phyloP scores from a whole-genome alignment of 2,113 vertebrate genomes.

The Mus spicilegus region DNA sequence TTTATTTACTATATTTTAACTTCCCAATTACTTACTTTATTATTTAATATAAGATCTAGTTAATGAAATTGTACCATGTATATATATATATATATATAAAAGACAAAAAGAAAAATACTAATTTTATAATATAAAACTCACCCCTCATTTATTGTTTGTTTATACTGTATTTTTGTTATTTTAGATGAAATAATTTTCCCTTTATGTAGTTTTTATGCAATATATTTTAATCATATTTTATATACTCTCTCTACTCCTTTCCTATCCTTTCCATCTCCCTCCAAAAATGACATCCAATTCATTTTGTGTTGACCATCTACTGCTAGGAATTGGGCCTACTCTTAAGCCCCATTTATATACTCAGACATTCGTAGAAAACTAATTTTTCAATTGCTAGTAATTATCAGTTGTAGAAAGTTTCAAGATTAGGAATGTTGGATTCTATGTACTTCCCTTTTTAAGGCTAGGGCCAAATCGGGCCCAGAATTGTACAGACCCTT shows the following conservation, averaged over 20 bases:
- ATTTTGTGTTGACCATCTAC: neutral
- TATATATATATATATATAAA: no score
- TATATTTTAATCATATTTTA: neutral
- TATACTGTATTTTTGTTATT: neutral
- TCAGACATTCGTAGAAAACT: neutral
- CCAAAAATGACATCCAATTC: neutral
- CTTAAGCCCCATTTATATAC: no score
- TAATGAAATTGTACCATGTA: neutral
- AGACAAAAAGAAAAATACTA: no score
- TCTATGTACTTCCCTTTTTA: neutral
- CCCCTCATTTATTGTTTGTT: neutral
- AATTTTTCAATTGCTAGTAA: neutral
- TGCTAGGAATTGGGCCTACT: no score
- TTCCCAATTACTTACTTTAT: neutral
- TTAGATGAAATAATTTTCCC: neutral
- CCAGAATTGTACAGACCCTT: neutral
- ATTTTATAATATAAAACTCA: neutral
- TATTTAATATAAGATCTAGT: neutral
- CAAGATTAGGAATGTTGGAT: neutral
- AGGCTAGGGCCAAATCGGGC: neutral
- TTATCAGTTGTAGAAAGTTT: neutral
- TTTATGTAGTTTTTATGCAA: neutral
- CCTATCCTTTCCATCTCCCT: neutral
- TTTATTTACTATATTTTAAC: neutral
- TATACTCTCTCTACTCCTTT: neutral